phyloP scores from a whole-genome alignment of 1,140 invertebrate species.

The Lineus longissimus region DNA sequence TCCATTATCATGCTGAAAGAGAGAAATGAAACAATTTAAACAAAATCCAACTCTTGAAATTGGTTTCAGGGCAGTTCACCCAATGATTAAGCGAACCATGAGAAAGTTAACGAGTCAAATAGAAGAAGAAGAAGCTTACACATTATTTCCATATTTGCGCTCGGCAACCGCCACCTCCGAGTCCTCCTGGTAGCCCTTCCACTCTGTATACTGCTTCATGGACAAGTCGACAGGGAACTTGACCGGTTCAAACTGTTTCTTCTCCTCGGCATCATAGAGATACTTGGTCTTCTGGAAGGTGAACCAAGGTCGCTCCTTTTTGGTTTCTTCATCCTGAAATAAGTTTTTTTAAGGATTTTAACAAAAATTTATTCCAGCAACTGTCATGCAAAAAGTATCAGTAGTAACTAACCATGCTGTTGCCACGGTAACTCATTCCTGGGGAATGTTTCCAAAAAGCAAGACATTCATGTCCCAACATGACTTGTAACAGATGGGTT shows the following conservation, averaged over 20 bases:
- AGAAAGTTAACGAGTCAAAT: no score
- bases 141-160: conserved; percentile 83
- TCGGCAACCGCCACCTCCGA: conserved; percentile 69
- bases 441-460: no score
- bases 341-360: not conserved
- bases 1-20: conserved; percentile 75
- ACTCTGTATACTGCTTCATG: conserved; percentile 73
- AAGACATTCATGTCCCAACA: no score
- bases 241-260: conserved; percentile 73
- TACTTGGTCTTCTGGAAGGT: conserved; percentile 97
- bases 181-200: conserved; percentile 84
- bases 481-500: not conserved
- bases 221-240: conserved; percentile 75
- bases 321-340: conserved; percentile 28
- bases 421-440: no score
- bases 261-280: conserved; percentile 72
- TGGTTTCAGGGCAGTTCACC: no score
- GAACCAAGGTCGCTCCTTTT: conserved; percentile 65
- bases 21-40: conserved; percentile 26
- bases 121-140: no score
- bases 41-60: conserved; percentile 22
- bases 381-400: no score
- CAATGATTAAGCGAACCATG: no score
- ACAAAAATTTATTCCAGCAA: not conserved
- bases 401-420: no score